Percentiles rank a stretch among this genome's conserved stretches.
These are phyloP conservation scores for Dallia pectoralis DNA, from an alignment of 2,797 vertebrate genomes.

Conservation along the genomic window DNA sequence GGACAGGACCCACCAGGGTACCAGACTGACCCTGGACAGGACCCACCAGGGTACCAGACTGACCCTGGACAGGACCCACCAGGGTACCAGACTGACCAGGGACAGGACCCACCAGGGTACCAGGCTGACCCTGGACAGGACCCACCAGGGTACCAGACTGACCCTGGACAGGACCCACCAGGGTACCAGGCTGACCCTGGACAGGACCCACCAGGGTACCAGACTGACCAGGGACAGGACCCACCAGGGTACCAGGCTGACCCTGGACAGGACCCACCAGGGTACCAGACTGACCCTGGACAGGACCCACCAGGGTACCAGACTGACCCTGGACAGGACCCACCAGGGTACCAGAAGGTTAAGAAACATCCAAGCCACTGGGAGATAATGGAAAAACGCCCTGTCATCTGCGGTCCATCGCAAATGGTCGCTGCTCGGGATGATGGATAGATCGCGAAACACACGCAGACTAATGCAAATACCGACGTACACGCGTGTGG, in stretches of 20 bases:
- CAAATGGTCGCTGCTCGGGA: conserved; percentile 60
- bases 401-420: conserved; percentile 40
- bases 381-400: conserved; percentile 45
- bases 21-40: conserved; percentile 51
- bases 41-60: no score
- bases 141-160: conserved; percentile 45
- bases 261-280: conserved; percentile 30
- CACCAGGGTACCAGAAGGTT: conserved; percentile 52
- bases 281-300: conserved; percentile 54
- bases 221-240: conserved; percentile 49
- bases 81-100: conserved; percentile 53
- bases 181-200: no score
- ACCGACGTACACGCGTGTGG: not conserved
- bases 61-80: conserved; percentile 32
- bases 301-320: conserved; percentile 14
- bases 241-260: no score
- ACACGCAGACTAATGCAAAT: not conserved
- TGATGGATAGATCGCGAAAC: conserved; percentile 32
- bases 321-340: no score
- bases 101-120: conserved; percentile 15
- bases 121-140: no score
- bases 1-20: conserved; percentile 38
- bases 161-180: conserved; percentile 42
- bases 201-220: conserved; percentile 37
- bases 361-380: conserved; percentile 54